Evolutionary conservation across 1,140 invertebrate genomes (phyloP).

Genomic region (Drosophila orosa): DNA sequence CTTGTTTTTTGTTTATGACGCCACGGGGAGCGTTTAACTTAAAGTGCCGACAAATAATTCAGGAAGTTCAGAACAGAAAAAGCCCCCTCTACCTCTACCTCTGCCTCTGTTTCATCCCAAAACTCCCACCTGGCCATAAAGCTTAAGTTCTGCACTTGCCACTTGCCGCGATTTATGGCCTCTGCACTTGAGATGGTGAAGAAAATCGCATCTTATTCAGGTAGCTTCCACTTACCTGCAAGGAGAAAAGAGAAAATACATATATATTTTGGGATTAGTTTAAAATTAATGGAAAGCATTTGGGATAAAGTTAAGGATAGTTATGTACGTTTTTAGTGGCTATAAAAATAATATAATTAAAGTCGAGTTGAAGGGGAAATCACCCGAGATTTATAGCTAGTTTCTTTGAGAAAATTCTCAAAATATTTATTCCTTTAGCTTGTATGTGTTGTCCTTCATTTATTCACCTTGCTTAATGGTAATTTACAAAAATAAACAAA

Average conservation of each 20-base stretch:
- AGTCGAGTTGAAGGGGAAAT: too few relatives aligned
- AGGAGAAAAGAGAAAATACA: constrained; percentile 45
- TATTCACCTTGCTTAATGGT: neutral
- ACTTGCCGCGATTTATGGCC: constrained; percentile 75
- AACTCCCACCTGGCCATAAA: constrained; percentile 33
- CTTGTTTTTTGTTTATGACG: constrained; percentile 62
- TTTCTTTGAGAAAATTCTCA: neutral
- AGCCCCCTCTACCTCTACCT: neutral
- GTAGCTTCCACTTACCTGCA: constrained; percentile 67
- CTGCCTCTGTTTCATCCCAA: constrained; percentile 2
- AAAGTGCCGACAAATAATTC: constrained; percentile 78
- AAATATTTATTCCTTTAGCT: neutral
- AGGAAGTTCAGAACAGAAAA: constrained; percentile 30
- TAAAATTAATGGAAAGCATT: constrained; percentile 21
- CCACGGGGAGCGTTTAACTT: constrained; percentile 78
- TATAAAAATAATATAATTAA: neutral
- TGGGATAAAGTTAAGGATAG: neutral
- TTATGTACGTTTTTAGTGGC: too few relatives aligned
- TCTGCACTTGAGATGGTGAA: constrained; percentile 17
- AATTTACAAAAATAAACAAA: constrained; percentile 19
- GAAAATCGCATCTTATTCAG: constrained; percentile 19
- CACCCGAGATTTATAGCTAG: neutral
- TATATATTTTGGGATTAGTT: constrained; percentile 44
- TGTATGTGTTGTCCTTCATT: neutral
- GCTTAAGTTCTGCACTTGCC: constrained; percentile 57